These are phyloP conservation scores for Chelmon rostratus DNA, from an alignment of 2,797 vertebrate genomes.

Conservation along the genomic window DNA sequence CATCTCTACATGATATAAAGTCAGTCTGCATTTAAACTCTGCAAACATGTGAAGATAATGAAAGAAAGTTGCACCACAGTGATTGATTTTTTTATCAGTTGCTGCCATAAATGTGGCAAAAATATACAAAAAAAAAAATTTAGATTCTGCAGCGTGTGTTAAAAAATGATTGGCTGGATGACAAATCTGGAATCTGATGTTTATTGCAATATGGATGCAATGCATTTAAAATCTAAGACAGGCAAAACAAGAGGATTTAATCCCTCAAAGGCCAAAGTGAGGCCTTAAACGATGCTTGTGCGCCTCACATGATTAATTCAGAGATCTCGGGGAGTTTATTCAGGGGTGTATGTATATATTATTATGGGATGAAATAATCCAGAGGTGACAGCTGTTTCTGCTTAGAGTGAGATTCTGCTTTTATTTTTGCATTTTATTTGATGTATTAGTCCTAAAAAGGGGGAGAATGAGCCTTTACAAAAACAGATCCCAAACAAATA, in stretches of 20 bases:
- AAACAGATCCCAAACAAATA: background rate
- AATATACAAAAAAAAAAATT: too few species aligned
- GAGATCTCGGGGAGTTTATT: background rate
- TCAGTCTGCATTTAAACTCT: too few species aligned
- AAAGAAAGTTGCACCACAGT: too few species aligned
- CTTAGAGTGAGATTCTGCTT: background rate
- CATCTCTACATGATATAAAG: too few species aligned
- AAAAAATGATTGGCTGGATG: too few species aligned
- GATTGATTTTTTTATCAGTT: too few species aligned
- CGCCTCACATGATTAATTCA: background rate
- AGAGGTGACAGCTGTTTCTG: background rate
- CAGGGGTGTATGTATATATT: background rate
- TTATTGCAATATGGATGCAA: too few species aligned
- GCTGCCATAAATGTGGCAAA: too few species aligned
- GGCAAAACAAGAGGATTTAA: background rate
- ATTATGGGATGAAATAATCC: background rate
- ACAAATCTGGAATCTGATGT: too few species aligned
- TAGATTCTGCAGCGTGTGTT: too few species aligned
- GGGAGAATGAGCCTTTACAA: background rate
- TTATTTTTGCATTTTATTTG: background rate
- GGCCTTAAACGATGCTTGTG: background rate
- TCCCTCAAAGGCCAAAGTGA: background rate
- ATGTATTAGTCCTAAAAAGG: background rate
- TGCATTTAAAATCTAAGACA: too few species aligned
- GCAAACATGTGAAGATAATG: too few species aligned